Conservation (phyloP, 2,888 invertebrate genomes). For the Agrotis puta region DNA sequence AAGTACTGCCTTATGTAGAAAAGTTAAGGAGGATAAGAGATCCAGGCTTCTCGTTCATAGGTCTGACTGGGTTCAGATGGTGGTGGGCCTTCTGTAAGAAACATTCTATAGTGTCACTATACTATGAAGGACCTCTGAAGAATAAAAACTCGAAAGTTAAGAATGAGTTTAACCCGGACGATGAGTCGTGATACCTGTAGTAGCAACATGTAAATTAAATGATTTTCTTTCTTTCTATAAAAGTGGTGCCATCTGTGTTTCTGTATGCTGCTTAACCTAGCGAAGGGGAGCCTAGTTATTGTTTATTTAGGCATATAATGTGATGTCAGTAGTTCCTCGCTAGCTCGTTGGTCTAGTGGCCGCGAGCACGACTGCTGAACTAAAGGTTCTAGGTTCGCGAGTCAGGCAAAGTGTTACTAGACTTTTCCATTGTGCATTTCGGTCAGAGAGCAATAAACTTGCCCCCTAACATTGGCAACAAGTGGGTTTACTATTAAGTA, state of each 20-base stretch:
- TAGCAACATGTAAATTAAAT: conserved; percentile 4
- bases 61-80: conserved; percentile 94
- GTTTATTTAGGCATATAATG: not conserved
- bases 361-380: too few species aligned
- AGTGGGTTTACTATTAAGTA: too few species aligned
- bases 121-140: conserved; percentile 75
- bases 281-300: not conserved
- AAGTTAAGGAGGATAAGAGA: conserved; percentile 91
- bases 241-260: conserved; percentile 36
- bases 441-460: too few species aligned
- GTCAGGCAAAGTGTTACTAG: too few species aligned
- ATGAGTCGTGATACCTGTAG: conserved; percentile 67
- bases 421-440: too few species aligned
- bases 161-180: conserved; percentile 72
- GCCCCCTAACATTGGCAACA: too few species aligned
- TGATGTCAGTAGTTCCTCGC: not conserved
- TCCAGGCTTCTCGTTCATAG: conserved; percentile 92
- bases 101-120: conserved; percentile 93
- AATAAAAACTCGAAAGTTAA: conserved; percentile 72
- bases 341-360: too few species aligned
- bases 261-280: not conserved
- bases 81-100: conserved; percentile 96
- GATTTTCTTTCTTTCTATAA: too few species aligned
- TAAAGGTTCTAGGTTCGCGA: too few species aligned
- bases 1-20: conserved; percentile 93